phyloP scores from a whole-genome alignment of 1,140 invertebrate species.

The Macrostomum lignano region DNA sequence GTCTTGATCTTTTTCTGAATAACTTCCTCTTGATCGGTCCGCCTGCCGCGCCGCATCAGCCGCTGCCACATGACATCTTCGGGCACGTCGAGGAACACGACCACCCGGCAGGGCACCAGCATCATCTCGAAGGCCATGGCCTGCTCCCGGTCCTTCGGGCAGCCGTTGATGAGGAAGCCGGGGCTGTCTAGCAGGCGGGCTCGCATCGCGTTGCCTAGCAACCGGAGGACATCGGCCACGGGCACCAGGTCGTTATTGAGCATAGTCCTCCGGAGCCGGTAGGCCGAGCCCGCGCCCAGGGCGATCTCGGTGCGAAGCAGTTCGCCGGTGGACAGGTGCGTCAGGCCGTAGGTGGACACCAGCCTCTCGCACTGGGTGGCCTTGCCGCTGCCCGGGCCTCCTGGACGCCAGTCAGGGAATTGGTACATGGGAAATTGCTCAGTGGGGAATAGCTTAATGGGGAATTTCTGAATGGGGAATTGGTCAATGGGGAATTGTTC shows the following conservation, averaged over 20 bases:
- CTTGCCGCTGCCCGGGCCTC: constrained; percentile 29
- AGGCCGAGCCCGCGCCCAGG: constrained; percentile 20
- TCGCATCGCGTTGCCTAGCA: constrained; percentile 21
- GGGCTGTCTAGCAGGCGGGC: too few species aligned
- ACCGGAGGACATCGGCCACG: constrained; percentile 24
- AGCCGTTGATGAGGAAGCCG: constrained; percentile 64
- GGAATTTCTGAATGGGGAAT: too few species aligned
- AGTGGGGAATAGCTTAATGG: too few species aligned
- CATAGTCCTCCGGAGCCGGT: constrained; percentile 34
- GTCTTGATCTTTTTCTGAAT: constrained; percentile 71
- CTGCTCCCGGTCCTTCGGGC: constrained; percentile 53
- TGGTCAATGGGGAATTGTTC: too few species aligned
- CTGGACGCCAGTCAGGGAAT: too few species aligned
- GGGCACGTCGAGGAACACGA: constrained; percentile 54
- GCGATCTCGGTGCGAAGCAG: constrained; percentile 25
- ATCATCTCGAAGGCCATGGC: constrained; percentile 50
- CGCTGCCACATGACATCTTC: constrained; percentile 54
- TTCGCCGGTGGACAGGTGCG: constrained; percentile 28
- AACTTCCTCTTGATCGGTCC: constrained; percentile 82
- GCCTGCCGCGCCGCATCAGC: constrained; percentile 56
- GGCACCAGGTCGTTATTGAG: constrained; percentile 54
- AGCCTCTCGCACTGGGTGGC: constrained; percentile 29
- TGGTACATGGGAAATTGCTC: too few species aligned
- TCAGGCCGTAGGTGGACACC: constrained; percentile 26
- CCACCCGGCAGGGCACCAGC: constrained; percentile 44